Percentiles rank a stretch among this genome's conserved stretches.
phyloP scores from a whole-genome alignment of 2,797 vertebrate genomes.

The Anguilla pacifica region DNA sequence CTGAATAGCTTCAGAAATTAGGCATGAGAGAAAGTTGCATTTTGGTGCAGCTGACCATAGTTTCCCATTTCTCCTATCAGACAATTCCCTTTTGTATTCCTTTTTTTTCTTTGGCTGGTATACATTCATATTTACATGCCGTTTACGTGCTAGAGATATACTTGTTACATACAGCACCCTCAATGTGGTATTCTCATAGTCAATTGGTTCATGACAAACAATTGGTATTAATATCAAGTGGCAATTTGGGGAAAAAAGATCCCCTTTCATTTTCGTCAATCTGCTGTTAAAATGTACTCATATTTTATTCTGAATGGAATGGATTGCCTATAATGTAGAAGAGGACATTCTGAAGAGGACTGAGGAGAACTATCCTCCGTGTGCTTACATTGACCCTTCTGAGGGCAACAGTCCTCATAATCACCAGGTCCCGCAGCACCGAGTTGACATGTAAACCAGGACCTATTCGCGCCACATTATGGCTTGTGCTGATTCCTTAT shows the following conservation, averaged over 20 bases:
- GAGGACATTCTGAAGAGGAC: neutral
- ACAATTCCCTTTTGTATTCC: neutral
- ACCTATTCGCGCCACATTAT: constrained; percentile 24
- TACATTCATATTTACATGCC: neutral
- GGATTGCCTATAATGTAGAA: neutral
- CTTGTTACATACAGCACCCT: neutral
- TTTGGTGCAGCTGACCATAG: neutral
- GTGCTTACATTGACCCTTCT: constrained; percentile 8
- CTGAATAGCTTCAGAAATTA: neutral
- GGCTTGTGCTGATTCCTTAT: constrained; percentile 29
- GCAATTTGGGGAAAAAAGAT: neutral
- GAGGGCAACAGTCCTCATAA: constrained; percentile 10
- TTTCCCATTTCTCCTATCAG: neutral
- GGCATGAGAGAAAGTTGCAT: neutral
- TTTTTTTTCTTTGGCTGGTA: neutral
- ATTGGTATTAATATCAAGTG: neutral
- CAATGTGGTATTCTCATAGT: neutral
- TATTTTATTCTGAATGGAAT: neutral
- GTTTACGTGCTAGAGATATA: neutral
- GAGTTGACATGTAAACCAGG: constrained; percentile 41
- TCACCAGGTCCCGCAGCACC: constrained; percentile 46
- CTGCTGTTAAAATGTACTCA: neutral
- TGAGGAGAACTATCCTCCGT: neutral
- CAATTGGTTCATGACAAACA: neutral
- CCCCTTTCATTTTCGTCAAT: neutral